A percentile compares a stretch with the other conserved stretches of the same genome.
Evolutionary conservation across 2,888 invertebrate genomes (phyloP).

Genomic region (Diaprepes abbreviatus): DNA sequence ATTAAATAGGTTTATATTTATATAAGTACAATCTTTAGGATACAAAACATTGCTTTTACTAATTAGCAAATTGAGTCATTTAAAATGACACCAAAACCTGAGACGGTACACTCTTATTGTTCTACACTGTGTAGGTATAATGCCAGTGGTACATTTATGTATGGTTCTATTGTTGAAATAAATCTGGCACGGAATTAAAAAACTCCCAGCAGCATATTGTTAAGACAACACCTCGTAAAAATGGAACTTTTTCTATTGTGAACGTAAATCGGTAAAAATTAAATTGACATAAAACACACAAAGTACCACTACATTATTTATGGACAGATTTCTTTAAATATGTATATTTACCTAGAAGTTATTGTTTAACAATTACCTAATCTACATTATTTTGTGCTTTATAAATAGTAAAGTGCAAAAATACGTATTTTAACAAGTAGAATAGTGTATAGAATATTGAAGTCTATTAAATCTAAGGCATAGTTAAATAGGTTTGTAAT

Average conservation of each 20-base stretch:
- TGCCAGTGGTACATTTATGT: no score
- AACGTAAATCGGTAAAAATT: no score
- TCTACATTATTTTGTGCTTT: slow-evolving; percentile 8
- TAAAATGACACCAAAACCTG: slow-evolving; percentile 16
- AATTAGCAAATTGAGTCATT: slow-evolving; percentile 3
- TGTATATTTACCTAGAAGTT: background rate
- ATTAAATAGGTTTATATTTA: slow-evolving; percentile 15
- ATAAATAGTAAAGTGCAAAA: slow-evolving; percentile 10
- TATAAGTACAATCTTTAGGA: slow-evolving; percentile 31
- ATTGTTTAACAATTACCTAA: slow-evolving; percentile 8
- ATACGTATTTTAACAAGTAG: slow-evolving; percentile 14
- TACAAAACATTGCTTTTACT: slow-evolving; percentile 24
- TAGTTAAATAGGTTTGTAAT: background rate
- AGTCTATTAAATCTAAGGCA: slow-evolving; percentile 17
- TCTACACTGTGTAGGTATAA: slow-evolving; percentile 5
- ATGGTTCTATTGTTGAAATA: no score
- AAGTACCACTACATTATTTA: background rate
- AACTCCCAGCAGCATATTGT: no score
- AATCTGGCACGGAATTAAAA: no score
- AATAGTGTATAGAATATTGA: slow-evolving; percentile 4
- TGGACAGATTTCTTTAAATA: background rate
- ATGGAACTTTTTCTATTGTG: no score
- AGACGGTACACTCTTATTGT: slow-evolving; percentile 17
- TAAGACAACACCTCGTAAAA: no score
- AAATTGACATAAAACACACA: no score